Evolutionary conservation across 2,113 vertebrate genomes (phyloP), one percentile per base, ranked within the genome.

Genomic region (Rhinoptilus africanus): DNA sequence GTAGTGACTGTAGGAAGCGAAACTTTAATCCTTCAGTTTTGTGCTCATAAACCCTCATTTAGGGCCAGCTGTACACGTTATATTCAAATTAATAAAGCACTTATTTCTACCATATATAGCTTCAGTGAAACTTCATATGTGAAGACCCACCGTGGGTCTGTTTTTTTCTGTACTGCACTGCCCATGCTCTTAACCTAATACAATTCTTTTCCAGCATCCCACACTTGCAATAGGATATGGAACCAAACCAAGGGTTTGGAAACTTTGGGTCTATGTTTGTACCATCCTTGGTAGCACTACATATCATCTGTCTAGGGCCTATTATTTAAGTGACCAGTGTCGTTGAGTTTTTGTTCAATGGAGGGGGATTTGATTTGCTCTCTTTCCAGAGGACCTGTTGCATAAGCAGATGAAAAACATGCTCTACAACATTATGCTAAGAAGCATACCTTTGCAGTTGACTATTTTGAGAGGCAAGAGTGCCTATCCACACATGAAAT

Each of bases 331-430:
- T 68, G 47, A 63, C 28, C 22, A 30, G 8, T n/a, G 21, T 22
- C 12, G 37, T 45, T 24, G 34, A 62, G 12, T 1, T 69, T 84
- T 64, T 59, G 18, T 32, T 57, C 47, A 66, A 12, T 5, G 8
- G n/a, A 81, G 56, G n/a, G 22, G 17, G 17, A 50, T 91, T 87
- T 91, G 17, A 50, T 91, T 87, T 91, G 5, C 18, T 60, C 23
- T 5, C 8, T 83, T 91, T 83, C 35, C 24, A 51, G 30, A 30
- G 7, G 3, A 4, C 64, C 8, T 83, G 23, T 64, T 80, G 45
- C 16, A 71, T 21, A 57, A 72, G 1, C 28, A 87, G 20, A 6
- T 9, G 8, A 73, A 91, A 11, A 28, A 35, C 0, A 0, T 45
- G 17, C 19, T 87, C 28, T 23, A 32, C 30, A 75, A 43, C 17